Conservation (phyloP, 1,140 invertebrate genomes). For the Drosophila littoralis region DNA sequence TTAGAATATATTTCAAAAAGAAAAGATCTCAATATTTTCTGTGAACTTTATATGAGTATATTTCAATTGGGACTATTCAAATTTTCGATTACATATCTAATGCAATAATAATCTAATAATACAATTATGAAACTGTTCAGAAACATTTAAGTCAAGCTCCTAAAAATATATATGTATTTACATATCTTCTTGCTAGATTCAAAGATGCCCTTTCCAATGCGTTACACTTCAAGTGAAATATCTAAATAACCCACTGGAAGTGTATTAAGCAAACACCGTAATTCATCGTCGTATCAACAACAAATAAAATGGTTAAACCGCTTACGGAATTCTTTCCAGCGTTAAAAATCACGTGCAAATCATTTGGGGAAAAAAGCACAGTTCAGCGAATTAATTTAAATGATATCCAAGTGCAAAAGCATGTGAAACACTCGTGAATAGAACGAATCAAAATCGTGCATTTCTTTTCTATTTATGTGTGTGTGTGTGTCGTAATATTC, state of each 20-base stretch:
- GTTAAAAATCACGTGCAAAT: slow-evolving; percentile 34
- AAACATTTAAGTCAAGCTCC: too few relatives aligned
- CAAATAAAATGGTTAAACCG: slow-evolving; percentile 56
- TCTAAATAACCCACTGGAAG: neutral
- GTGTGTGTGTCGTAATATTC: slow-evolving; percentile 22
- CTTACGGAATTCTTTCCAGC: neutral
- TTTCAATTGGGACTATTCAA: too few relatives aligned
- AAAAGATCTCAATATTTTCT: too few relatives aligned
- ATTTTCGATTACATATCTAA: too few relatives aligned
- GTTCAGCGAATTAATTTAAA: slow-evolving; percentile 7
- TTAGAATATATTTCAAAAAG: too few relatives aligned
- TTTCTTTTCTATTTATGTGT: neutral
- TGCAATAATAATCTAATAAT: too few relatives aligned
- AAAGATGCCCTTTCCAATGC: neutral
- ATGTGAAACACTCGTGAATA: neutral
- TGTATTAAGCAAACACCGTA: slow-evolving; percentile 47
- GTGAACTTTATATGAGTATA: too few relatives aligned
- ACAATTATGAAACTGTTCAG: too few relatives aligned
- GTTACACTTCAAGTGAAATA: neutral
- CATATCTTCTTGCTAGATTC: neutral
- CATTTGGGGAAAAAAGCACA: slow-evolving; percentile 21
- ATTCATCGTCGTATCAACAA: slow-evolving; percentile 50
- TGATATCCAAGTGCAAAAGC: slow-evolving; percentile 18
- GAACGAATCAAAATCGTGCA: neutral
- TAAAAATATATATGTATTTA: too few relatives aligned